phyloP scores from a whole-genome alignment of 2,797 vertebrate genomes.

The Rhynchotus rufescens region DNA sequence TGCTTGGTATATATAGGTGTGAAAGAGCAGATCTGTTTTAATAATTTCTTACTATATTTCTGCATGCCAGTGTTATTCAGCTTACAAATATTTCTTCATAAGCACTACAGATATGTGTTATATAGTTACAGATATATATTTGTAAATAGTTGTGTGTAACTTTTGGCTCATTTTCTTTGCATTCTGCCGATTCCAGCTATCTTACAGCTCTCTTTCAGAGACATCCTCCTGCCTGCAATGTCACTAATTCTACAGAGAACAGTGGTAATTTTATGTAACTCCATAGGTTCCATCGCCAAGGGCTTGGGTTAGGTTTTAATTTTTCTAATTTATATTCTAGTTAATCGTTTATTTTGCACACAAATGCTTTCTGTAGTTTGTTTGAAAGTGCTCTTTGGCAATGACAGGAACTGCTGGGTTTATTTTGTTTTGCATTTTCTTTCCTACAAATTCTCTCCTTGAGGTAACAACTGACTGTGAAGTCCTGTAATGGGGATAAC shows the following conservation, averaged over 20 bases:
- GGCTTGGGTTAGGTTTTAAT: neutral
- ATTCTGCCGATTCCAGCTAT: neutral
- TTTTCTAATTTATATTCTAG: conserved; percentile 23
- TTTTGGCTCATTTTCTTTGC: neutral
- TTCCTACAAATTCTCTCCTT: conserved; percentile 26
- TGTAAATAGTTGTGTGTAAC: neutral
- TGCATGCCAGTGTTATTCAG: neutral
- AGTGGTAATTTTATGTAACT: conserved; percentile 7
- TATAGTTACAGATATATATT: neutral
- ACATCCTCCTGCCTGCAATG: neutral
- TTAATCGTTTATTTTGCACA: conserved; percentile 20
- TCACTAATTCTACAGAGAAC: conserved; percentile 15
- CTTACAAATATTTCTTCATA: neutral
- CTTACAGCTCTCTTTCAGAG: neutral
- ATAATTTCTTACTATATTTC: neutral
- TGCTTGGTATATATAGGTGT: neutral
- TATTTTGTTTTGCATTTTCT: conserved; percentile 13
- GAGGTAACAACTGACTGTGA: conserved; percentile 23
- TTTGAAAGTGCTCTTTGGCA: conserved; percentile 32
- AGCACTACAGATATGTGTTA: neutral
- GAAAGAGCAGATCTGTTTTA: neutral
- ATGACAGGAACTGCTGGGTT: neutral
- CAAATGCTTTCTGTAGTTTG: conserved; percentile 34
- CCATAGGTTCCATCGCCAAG: neutral
- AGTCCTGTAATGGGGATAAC: conserved; percentile 31